Conservation (phyloP, 2,888 invertebrate genomes). For the Euspilapteryx auroguttella region DNA sequence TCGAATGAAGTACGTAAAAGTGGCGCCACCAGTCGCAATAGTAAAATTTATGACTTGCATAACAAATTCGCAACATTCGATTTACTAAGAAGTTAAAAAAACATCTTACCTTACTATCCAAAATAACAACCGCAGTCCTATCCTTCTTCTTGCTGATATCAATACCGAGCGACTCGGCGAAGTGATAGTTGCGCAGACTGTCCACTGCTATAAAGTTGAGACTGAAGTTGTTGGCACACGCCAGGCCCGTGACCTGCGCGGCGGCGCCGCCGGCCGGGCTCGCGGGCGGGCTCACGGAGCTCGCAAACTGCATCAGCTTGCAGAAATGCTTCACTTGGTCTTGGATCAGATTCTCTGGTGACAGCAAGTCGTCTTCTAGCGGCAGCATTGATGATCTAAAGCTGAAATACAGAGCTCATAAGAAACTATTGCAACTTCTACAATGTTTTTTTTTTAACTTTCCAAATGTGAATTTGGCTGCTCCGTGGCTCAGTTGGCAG, state of each 20-base stretch:
- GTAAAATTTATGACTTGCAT: too few species aligned
- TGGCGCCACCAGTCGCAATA: too few species aligned
- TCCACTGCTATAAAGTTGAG: slow-evolving; percentile 68
- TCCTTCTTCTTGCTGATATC: slow-evolving; percentile 62
- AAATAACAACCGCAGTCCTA: slow-evolving; percentile 69
- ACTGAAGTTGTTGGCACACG: slow-evolving; percentile 38
- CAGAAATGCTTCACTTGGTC: slow-evolving; percentile 36
- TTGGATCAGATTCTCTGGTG: slow-evolving; percentile 52
- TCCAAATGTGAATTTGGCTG: too few species aligned
- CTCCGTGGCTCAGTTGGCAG: too few species aligned
- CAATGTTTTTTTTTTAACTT: too few species aligned
- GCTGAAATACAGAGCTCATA: too few species aligned
- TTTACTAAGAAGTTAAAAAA: too few species aligned
- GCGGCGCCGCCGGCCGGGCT: slow-evolving; percentile 19
- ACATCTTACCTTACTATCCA: slow-evolving; percentile 70
- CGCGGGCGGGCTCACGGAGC: slow-evolving; percentile 30
- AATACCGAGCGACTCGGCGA: slow-evolving; percentile 75
- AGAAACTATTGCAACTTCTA: too few species aligned
- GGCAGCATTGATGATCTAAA: slow-evolving; percentile 48
- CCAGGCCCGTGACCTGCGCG: slow-evolving; percentile 42
- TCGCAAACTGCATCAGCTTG: slow-evolving; percentile 34
- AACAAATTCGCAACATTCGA: too few species aligned
- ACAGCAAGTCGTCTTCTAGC: slow-evolving; percentile 48
- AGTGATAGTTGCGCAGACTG: slow-evolving; percentile 69
- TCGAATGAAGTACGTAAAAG: too few species aligned